A percentile compares a stretch with the other conserved stretches of the same genome.
Conservation (phyloP, 2,113 vertebrate genomes). For the Sylvia atricapilla region DNA sequence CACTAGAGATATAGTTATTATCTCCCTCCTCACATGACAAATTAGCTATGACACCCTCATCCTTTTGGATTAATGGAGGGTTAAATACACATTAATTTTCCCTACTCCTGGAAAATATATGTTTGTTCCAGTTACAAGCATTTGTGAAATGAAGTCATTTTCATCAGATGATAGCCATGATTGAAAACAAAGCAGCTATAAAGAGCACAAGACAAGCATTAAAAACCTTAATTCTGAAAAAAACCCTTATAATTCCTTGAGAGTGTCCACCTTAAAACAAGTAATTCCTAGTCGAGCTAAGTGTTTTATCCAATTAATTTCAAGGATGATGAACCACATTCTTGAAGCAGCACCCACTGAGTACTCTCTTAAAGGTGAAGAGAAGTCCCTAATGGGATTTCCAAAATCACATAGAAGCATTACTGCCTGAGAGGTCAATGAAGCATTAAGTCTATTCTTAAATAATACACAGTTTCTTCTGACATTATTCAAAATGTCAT, state of each 20-base stretch:
- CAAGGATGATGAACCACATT: background rate
- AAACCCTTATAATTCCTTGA: background rate
- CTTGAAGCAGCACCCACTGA: background rate
- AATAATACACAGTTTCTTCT: background rate
- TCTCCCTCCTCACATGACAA: background rate
- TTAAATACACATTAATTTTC: background rate
- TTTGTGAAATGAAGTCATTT: background rate
- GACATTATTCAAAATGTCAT: slow-evolving; percentile 36
- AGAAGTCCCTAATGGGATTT: slow-evolving; percentile 22
- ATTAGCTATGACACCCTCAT: background rate
- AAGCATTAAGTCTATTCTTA: slow-evolving; percentile 35
- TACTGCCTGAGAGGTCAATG: background rate
- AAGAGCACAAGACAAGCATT: background rate
- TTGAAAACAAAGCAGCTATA: background rate
- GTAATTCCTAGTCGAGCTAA: background rate
- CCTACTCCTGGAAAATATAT: background rate
- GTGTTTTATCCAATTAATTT: slow-evolving; percentile 9
- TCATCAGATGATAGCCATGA: background rate
- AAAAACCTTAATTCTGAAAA: background rate
- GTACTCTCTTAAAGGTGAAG: slow-evolving; percentile 6
- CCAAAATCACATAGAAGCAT: background rate
- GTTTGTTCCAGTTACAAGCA: background rate
- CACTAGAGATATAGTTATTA: background rate
- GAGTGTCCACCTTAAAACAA: background rate
- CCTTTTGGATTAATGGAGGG: background rate